These are phyloP conservation scores for Dendrolimus houi DNA, from an alignment of 2,888 invertebrate species.

Conservation along the genomic window DNA sequence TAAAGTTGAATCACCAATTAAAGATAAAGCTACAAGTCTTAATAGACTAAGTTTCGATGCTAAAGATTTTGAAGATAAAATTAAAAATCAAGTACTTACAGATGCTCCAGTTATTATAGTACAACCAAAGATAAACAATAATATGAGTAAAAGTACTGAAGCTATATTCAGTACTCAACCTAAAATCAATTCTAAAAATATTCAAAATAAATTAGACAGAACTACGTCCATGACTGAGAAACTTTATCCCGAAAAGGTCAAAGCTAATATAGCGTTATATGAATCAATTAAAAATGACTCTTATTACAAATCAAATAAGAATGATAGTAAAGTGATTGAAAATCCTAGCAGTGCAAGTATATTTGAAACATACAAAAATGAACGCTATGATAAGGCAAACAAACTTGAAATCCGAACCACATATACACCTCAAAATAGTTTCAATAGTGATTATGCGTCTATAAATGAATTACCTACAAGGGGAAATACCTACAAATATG, in stretches of 20 bases:
- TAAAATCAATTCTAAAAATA: background rate
- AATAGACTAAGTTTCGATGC: conserved; percentile 3
- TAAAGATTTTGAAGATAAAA: conserved; percentile 3
- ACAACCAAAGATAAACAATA: background rate
- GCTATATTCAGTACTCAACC: background rate
- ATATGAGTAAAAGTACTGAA: background rate
- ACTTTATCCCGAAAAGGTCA: background rate
- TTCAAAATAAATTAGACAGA: background rate
- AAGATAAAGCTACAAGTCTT: background rate
- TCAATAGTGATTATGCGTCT: background rate
- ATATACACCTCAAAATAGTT: background rate
- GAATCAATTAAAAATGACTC: background rate
- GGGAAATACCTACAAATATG: background rate
- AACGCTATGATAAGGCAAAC: background rate
- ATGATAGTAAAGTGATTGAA: background rate
- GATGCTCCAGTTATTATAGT: background rate
- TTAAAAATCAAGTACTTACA: background rate
- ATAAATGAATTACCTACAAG: background rate
- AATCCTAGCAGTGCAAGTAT: background rate
- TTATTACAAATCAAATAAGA: background rate
- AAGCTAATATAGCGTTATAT: conserved; percentile 2
- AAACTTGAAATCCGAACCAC: background rate
- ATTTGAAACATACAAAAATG: background rate
- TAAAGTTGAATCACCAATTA: background rate
- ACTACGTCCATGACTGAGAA: background rate